phyloP scores from a whole-genome alignment of 2,888 invertebrate species.

The Ceramica pisi region DNA sequence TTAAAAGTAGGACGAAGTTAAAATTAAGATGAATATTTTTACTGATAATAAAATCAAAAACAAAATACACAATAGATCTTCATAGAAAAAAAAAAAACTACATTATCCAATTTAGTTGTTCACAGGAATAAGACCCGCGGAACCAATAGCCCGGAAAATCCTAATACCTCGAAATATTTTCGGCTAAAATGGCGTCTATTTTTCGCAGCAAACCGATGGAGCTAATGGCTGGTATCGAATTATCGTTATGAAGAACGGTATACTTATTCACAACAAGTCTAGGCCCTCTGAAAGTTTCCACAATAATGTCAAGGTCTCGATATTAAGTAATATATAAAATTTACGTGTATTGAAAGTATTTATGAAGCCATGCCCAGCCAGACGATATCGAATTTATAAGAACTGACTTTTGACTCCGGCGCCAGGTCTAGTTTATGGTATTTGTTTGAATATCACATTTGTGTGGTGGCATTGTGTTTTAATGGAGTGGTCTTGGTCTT shows the following conservation, averaged over 20 bases:
- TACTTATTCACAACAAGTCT: constrained; percentile 33
- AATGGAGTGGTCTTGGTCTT: too few relatives aligned
- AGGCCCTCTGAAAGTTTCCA: constrained; percentile 4
- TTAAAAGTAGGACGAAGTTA: too few relatives aligned
- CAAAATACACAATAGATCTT: not conserved
- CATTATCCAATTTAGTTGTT: constrained; percentile 9
- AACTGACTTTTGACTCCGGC: not conserved
- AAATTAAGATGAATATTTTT: too few relatives aligned
- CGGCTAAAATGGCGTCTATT: constrained; percentile 10
- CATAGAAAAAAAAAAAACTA: not conserved
- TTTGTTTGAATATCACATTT: not conserved
- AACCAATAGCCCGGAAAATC: constrained; percentile 40
- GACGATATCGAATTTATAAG: not conserved
- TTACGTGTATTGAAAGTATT: constrained; percentile 7
- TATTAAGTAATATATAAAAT: constrained; percentile 2
- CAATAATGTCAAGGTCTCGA: constrained; percentile 10
- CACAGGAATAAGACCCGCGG: not conserved
- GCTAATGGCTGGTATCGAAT: constrained; percentile 43
- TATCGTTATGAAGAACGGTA: constrained; percentile 19
- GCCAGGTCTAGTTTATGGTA: too few relatives aligned
- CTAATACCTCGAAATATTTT: constrained; percentile 16
- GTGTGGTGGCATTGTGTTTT: too few relatives aligned
- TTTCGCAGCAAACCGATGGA: not conserved
- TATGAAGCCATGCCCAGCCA: constrained; percentile 7
- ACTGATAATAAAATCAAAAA: too few relatives aligned